Evolutionary conservation across 2,113 vertebrate species (phyloP).

Genomic region (Dinomys branickii): DNA sequence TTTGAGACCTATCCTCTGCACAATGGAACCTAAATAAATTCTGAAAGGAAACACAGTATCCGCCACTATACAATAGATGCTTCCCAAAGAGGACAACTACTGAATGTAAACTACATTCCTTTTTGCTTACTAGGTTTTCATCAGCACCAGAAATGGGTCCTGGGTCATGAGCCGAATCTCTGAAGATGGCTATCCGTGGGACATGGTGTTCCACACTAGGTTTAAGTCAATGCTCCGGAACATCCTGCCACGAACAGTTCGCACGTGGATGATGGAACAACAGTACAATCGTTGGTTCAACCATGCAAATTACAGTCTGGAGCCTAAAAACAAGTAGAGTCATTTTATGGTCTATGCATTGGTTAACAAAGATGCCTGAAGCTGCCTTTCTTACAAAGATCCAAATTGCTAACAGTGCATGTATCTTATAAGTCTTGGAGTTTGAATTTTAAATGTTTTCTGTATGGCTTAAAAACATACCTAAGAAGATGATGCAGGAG

Average conservation of each 20-base stretch:
- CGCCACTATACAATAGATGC: neutral
- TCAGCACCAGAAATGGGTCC: constrained; percentile 89
- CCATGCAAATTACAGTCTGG: constrained; percentile 90
- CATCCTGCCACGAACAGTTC: constrained; percentile 81
- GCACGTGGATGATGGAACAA: constrained; percentile 85
- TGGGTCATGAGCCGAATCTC: constrained; percentile 89
- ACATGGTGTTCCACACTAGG: constrained; percentile 83
- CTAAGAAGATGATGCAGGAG: neutral
- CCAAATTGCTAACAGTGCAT: neutral
- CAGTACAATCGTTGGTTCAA: constrained; percentile 85
- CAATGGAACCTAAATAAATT: neutral
- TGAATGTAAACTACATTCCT: neutral
- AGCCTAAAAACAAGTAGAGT: constrained; percentile 88
- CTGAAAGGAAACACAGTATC: neutral
- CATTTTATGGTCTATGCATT: neutral
- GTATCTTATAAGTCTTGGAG: neutral
- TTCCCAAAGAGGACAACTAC: neutral
- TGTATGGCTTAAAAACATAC: neutral
- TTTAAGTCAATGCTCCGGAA: constrained; percentile 73
- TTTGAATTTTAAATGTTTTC: neutral
- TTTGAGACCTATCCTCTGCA: neutral
- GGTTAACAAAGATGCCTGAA: neutral
- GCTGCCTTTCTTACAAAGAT: neutral
- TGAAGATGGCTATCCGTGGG: constrained; percentile 87
- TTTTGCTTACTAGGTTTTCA: constrained; percentile 86